Conservation (phyloP, 2,113 vertebrate species). For the Phasianus colchicus region DNA sequence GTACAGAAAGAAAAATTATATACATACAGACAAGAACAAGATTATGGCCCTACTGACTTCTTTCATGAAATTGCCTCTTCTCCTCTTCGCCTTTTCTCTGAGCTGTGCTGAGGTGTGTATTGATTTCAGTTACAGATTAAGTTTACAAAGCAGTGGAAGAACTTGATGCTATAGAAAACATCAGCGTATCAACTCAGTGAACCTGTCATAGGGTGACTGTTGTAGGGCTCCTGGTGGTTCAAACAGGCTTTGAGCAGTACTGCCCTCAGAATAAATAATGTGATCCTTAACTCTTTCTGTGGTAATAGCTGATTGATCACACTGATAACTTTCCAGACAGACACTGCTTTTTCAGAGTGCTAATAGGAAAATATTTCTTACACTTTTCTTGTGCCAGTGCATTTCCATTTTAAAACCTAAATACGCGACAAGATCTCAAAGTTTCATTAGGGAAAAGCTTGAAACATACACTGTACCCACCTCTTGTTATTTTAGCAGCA, state of each 20-base stretch:
- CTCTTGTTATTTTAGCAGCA: not conserved
- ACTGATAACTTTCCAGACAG: not conserved
- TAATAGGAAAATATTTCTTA: not conserved
- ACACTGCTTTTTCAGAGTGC: not conserved
- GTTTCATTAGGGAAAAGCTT: not conserved
- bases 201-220: not conserved
- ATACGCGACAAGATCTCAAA: not conserved
- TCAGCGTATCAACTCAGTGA: not conserved
- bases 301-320: not conserved
- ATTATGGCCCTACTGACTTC: not conserved
- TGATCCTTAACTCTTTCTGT: not conserved
- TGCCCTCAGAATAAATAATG: not conserved
- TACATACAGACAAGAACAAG: not conserved
- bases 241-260: not conserved
- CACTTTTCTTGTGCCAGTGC: not conserved
- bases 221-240: not conserved
- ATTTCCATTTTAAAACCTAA: not conserved
- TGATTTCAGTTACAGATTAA: not conserved
- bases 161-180: not conserved
- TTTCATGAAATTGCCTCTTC: not conserved
- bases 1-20: not conserved
- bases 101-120: not conserved
- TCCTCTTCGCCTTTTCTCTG: not conserved
- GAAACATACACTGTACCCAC: not conserved
- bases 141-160: not conserved